A percentile compares a stretch with the other conserved stretches of the same genome.
phyloP scores from a whole-genome alignment of 2,888 invertebrate genomes.

The Acanthosepion lycidas region DNA sequence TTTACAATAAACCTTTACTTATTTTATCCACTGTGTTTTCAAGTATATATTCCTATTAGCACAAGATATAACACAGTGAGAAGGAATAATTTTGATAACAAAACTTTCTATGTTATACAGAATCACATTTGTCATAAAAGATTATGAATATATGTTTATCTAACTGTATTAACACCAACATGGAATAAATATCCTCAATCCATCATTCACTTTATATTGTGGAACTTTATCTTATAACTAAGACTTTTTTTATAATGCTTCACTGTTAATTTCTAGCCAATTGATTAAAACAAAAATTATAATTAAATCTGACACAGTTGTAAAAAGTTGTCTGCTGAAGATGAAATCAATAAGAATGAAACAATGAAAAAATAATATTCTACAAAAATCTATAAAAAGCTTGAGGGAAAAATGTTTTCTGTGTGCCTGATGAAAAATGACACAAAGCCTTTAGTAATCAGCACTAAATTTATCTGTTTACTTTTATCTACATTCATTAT shows the following conservation, averaged over 20 bases:
- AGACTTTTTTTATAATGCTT: not conserved
- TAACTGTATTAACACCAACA: not conserved
- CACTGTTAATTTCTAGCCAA: not conserved
- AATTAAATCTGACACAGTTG: not conserved
- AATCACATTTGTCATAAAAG: too few species aligned
- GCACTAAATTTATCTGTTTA: not conserved
- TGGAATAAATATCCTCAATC: not conserved
- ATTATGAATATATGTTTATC: not conserved
- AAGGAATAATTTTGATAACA: too few species aligned
- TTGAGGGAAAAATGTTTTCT: not conserved
- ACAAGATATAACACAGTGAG: too few species aligned
- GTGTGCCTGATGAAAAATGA: not conserved
- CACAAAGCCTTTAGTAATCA: not conserved
- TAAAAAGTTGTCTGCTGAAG: not conserved
- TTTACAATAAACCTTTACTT: too few species aligned
- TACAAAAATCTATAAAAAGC: not conserved
- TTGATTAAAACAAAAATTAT: not conserved
- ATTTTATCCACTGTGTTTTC: too few species aligned
- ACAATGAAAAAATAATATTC: not conserved
- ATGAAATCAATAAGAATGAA: not conserved
- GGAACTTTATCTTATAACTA: not conserved
- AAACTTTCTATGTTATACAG: too few species aligned
- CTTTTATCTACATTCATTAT: not conserved
- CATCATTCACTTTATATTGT: not conserved
- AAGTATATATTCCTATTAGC: too few species aligned